These are phyloP conservation scores for Sinodicranocentrus sp. DNA, from an alignment of 2,888 invertebrate species.

Conservation along the genomic window DNA sequence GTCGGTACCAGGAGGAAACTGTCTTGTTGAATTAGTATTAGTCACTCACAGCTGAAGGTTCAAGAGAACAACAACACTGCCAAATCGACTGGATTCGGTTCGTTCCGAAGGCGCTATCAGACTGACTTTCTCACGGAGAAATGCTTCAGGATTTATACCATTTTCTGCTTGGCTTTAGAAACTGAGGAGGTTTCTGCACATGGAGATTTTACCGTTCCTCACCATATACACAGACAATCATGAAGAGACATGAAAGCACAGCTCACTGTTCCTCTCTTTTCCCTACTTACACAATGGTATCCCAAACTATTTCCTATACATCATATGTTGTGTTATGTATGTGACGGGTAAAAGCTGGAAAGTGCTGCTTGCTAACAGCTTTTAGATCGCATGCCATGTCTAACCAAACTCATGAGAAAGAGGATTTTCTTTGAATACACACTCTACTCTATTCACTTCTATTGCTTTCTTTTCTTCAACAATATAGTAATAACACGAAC, in stretches of 20 bases:
- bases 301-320: no score
- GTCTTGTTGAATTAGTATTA: conserved; percentile 15
- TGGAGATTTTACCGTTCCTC: neutral
- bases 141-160: conserved; percentile 30
- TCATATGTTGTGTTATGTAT: no score
- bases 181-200: neutral
- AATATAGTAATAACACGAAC: no score
- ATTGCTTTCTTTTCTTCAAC: no score
- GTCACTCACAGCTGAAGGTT: conserved; percentile 26
- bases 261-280: no score
- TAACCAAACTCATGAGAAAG: no score
- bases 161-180: neutral
- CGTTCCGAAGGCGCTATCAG: conserved; percentile 50
- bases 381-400: no score
- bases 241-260: neutral
- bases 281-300: no score
- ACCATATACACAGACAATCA: neutral
- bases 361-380: no score
- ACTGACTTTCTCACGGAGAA: conserved; percentile 56
- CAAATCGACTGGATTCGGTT: conserved; percentile 39
- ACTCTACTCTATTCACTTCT: no score
- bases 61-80: neutral
- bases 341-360: no score
- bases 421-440: no score
- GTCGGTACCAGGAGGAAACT: neutral